Base-by-base conservation (phyloP, 2,888 invertebrate species). In the Arrhopalites spinosus region DNA sequence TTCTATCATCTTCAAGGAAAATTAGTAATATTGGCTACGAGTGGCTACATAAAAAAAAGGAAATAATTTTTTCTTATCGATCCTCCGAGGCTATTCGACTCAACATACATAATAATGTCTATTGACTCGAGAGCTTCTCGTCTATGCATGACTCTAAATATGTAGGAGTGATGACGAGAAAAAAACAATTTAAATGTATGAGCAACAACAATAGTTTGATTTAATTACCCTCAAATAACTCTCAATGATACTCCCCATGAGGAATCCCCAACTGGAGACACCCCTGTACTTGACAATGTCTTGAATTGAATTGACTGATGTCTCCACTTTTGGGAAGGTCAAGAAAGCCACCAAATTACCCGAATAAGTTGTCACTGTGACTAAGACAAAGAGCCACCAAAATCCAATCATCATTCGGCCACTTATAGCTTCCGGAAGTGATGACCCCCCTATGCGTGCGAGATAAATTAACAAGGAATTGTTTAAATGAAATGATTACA, bases 271-370 rank as follows among this genome's bases (percentile, higher is more conserved):
- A 0, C 91, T 90, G 56, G 92, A 86, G 1, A 84, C 85, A 71
- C 86, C 86, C 0, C 83, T 83, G 43, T 83, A 80, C 3, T 81
- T 83, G 70, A 93, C 81, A 13, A 94, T 85, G 78, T 92, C 91
- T 0, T 89, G 87, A 0, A 94, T 85, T 0, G 90, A 90, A 2
- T 91, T 89, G 30, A 94, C 89, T 0, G 92, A 89, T 45, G 88
- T 87, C 85, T 92, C 91, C 84, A 91, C 90, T 85, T 93, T 92
- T 0, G 96, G 96, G 84, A 96, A 95, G 0, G 96, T 96, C 59
- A 96, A 88, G 85, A 95, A 95, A 0, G 96, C 95, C 0, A 96
- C 95, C 81, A 96, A 88, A 86, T 94, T 95, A 1, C 96, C 96
- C 73, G 94, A 94, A 85, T 96, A 96, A 0, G 95, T 95, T 23